Evolutionary conservation across 2,113 vertebrate genomes (phyloP).

Genomic region (Pogona vitticeps): DNA sequence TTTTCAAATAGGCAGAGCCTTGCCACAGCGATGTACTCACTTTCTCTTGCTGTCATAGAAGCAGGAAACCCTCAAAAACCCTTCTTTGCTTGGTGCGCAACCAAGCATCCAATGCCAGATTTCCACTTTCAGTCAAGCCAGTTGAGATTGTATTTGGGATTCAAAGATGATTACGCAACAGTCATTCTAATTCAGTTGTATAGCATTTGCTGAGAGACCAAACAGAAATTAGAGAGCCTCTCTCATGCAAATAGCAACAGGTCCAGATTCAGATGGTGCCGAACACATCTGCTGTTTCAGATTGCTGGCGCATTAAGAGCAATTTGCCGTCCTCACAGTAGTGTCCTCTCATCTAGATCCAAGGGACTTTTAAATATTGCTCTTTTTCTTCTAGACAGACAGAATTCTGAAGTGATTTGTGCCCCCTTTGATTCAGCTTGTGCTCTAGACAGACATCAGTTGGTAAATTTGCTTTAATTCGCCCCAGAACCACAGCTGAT

Average conservation of each 20-base stretch:
- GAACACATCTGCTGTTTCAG: background rate
- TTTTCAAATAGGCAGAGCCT: background rate
- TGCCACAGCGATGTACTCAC: background rate
- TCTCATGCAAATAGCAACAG: background rate
- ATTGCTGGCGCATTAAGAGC: background rate
- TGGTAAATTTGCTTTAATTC: too few species aligned
- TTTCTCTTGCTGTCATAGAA: background rate
- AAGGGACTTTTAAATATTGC: too few species aligned
- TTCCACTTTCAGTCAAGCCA: conserved; percentile 1
- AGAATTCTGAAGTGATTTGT: too few species aligned
- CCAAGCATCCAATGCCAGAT: background rate
- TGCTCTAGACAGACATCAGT: too few species aligned
- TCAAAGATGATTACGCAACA: background rate
- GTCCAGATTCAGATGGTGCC: background rate
- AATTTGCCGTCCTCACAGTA: background rate
- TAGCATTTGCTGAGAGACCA: background rate
- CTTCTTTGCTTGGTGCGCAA: background rate
- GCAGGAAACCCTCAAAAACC: conserved; percentile 11
- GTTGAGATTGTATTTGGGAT: background rate
- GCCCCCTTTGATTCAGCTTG: too few species aligned
- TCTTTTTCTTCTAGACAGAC: too few species aligned
- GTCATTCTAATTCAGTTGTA: background rate
- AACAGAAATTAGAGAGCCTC: background rate
- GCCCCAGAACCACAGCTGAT: too few species aligned
- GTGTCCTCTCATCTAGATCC: background rate